phyloP scores from a whole-genome alignment of 2,888 invertebrate species.

The Tribolium freemani region DNA sequence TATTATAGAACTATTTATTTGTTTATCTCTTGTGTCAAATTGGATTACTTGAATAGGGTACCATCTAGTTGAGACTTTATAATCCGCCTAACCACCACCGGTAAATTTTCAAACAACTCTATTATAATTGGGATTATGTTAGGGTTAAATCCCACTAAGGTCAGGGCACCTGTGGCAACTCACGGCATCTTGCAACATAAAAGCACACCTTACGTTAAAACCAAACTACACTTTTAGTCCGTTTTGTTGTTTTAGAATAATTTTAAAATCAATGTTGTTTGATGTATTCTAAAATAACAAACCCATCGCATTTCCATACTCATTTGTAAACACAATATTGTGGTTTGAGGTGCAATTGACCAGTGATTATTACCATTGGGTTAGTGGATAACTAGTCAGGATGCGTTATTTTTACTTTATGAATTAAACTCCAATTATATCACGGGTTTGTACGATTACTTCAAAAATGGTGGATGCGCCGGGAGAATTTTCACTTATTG shows the following conservation, averaged over 20 bases:
- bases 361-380: slow-evolving; percentile 1
- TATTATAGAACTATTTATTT: slow-evolving; percentile 23
- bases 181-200: not conserved
- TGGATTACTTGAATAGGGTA: slow-evolving; percentile 20
- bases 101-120: slow-evolving; percentile 24
- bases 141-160: slow-evolving; percentile 13
- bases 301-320: slow-evolving; percentile 5
- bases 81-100: slow-evolving; percentile 21
- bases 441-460: too few species aligned
- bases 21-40: slow-evolving; percentile 21
- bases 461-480: not conserved
- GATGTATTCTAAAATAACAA: not conserved
- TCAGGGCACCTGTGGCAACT: slow-evolving; percentile 27
- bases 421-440: too few species aligned
- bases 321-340: slow-evolving; percentile 17
- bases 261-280: not conserved
- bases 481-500: not conserved
- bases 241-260: not conserved
- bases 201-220: too few species aligned
- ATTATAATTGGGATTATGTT: slow-evolving; percentile 29
- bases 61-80: slow-evolving; percentile 14
- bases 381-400: not conserved
- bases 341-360: slow-evolving; percentile 3
- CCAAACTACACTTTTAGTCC: not conserved
- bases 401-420: too few species aligned